A percentile compares a stretch with the other conserved stretches of the same genome.
Conservation (phyloP, 1,140 invertebrate genomes). For the Pogonomyrmex californicus region DNA sequence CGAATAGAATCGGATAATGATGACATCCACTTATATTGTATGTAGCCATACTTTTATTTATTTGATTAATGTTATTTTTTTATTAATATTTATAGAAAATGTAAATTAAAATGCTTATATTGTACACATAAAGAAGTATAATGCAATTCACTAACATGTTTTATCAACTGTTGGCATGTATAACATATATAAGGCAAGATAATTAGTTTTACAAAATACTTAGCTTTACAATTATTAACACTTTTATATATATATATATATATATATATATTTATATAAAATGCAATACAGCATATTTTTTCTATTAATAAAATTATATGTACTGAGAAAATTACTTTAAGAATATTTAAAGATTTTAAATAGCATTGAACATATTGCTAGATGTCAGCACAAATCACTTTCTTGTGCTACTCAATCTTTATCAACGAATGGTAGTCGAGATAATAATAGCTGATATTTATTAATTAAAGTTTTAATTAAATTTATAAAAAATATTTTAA, state of each 20-base stretch:
- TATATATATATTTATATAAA: not conserved
- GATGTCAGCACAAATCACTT: slow-evolving; percentile 41
- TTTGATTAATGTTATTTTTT: not conserved
- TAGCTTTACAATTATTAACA: not conserved
- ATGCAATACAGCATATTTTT: not conserved
- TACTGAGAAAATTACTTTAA: not conserved
- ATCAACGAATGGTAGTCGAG: slow-evolving; percentile 19
- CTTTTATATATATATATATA: not conserved
- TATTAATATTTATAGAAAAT: not conserved
- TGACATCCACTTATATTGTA: not conserved
- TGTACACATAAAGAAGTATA: slow-evolving; percentile 2
- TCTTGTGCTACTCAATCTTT: not conserved
- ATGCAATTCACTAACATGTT: not conserved
- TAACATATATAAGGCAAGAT: not conserved
- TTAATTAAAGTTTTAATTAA: no score
- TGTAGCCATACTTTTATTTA: slow-evolving; percentile 12
- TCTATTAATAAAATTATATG: not conserved
- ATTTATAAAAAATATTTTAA: no score
- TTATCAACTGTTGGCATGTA: slow-evolving; percentile 45
- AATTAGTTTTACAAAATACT: not conserved
- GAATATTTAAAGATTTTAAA: not conserved
- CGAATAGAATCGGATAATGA: slow-evolving; percentile 1
- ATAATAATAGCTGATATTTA: not conserved
- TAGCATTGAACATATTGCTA: not conserved
- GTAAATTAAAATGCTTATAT: slow-evolving; percentile 21